Evolutionary conservation across 2,113 vertebrate species (phyloP), one percentile per base, ranked within the genome.

Genomic region (Brachyhypopomus gauderio): DNA sequence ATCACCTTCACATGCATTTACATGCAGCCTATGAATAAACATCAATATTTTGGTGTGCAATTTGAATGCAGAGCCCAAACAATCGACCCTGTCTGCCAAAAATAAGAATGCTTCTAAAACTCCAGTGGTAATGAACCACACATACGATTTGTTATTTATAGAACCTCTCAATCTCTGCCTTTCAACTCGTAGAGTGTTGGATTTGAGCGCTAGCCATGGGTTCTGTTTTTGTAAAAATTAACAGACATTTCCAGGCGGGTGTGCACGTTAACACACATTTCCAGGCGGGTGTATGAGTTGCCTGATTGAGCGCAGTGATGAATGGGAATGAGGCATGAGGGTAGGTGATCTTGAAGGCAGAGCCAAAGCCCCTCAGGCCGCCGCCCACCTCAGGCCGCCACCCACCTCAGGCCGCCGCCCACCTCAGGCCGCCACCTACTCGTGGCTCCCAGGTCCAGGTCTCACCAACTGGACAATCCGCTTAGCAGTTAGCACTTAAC

Each of bases 211-310:
- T 20, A 52, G 58, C 77, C 67, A 79, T 45, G 23, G n/a, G 69
- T 63, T 9, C 59, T 48, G 70, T 38, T 73, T 30, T 56, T 41
- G 34, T 58, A 19, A 55, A 19, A 36, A n/a, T 27, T 67, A 38
- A 27, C 25, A 34, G 60, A 67, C 62, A 72, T 64, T 41, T 72
- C 34, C 69, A 64, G 38, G 16, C 59, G 27, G 55, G 71, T 78
- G 76, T 69, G 41, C 5, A 6, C 7, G 45, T 19, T 69, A 23
- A 25, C 55, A 56, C 72, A 69, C 48, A 62, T 59, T 38, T 63
- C 30, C 59, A 55, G 23, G n/a, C 72, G 23, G 55, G 64, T 67
- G 79, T 74, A 56, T 74, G 48, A 38, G n/a, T 74, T 80, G 79
- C 60, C 60, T 19, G 60, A 25, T 30, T 55, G 23, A n/a, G 70